Evolutionary conservation across 2,113 vertebrate genomes (phyloP), one percentile per base, ranked within the genome.

Genomic region (Clarias gariepinus): DNA sequence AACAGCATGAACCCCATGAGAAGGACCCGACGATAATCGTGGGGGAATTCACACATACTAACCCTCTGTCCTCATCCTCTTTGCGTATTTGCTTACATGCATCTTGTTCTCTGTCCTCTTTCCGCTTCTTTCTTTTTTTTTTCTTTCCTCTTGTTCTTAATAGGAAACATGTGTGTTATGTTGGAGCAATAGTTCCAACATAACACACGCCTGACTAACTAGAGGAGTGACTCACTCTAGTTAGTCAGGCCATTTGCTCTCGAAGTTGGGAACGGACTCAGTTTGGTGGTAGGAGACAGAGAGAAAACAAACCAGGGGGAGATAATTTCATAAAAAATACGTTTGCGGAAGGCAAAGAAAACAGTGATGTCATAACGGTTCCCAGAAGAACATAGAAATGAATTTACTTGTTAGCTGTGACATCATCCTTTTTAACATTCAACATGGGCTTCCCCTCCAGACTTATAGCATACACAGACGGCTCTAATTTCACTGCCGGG

Each of bases 121-220:
- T 55, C 23, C 69, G 3, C 30, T 55, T 85, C 57, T 73, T 33
- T 63, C 4, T 52, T 28, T 55, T 47, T n/a, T 53, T 61, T 60
- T 66, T 66, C 25, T 30, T 55, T 36, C 82, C 47, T 36, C 36
- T 33, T 13, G 47, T 47, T 82, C 78, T 58, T 55, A 85, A 88
- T 87, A 77, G 33, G 57, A 90, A 85, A 73, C 85, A 87, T 85
- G 66, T 88, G 69, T 87, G 78, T 69, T 68, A 53, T 78, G 61
- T 73, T 61, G 21, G 76, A 58, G 60, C 23, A 80, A 47, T 47
- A 53, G 71, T 84, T 84, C 64, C 33, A 36, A 36, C 33, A 36
- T 36, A 36, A 36, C 33, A 36, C 33, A 36, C 33, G 33, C 33
- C 33, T 36, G 33, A 36, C 3, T 36, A 36, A 36, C 33, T 89